Percentiles rank a stretch among this genome's conserved stretches.
Conservation (phyloP, 2,797 vertebrate genomes). For the Phataginus tricuspis region DNA sequence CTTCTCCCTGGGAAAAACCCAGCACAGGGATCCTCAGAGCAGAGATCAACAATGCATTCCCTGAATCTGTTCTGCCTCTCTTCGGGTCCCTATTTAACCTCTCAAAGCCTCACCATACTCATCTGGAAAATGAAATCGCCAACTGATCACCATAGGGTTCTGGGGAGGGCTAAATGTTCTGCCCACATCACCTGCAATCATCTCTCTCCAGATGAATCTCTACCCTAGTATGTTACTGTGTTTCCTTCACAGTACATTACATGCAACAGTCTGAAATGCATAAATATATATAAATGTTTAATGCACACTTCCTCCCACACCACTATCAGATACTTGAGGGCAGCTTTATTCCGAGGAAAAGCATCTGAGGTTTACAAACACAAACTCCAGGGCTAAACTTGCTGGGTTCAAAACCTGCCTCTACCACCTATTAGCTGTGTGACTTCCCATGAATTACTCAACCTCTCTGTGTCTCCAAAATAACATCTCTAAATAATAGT, state of each 20-base stretch:
- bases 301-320: background rate
- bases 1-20: background rate
- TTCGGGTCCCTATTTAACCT: background rate
- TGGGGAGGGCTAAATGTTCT: background rate
- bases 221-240: background rate
- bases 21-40: background rate
- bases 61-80: background rate
- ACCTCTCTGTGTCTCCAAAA: background rate
- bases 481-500: background rate
- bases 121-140: conserved; percentile 8
- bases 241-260: background rate
- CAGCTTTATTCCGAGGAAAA: background rate
- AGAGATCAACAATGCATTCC: background rate
- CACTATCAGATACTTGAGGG: background rate
- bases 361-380: background rate
- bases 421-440: background rate
- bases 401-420: background rate
- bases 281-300: background rate
- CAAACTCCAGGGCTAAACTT: background rate
- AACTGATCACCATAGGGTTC: background rate
- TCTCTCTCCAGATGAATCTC: background rate
- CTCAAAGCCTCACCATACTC: background rate
- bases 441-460: background rate
- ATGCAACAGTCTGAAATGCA: background rate
- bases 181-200: background rate